Evolutionary conservation across 1,140 invertebrate genomes (phyloP).

Genomic region (Drosophila parvula): DNA sequence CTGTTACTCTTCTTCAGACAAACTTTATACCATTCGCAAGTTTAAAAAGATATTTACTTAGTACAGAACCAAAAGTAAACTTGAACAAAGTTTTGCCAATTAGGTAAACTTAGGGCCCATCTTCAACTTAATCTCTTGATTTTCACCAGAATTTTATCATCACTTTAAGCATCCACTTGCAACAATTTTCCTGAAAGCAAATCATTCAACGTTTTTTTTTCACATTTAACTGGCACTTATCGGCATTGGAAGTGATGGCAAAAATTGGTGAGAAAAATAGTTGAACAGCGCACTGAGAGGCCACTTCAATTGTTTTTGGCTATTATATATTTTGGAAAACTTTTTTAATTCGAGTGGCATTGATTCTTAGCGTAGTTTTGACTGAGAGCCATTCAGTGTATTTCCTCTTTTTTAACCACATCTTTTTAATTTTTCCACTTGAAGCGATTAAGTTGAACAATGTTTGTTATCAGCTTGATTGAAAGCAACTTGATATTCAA

Average conservation of each 20-base stretch:
- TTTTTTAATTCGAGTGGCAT: conserved; percentile 14
- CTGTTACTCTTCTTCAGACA: too few species aligned
- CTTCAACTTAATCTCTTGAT: conserved; percentile 6
- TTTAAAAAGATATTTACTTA: conserved; percentile 6
- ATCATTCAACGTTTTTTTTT: conserved; percentile 10
- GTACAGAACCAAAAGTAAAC: conserved; percentile 5
- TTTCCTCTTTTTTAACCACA: neutral
- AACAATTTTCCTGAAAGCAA: neutral
- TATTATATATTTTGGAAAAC: neutral
- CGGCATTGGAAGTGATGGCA: neutral
- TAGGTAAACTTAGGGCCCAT: conserved; percentile 1
- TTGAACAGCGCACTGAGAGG: neutral
- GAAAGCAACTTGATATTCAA: neutral
- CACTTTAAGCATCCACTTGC: neutral
- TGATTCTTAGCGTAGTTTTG: neutral
- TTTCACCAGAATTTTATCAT: neutral
- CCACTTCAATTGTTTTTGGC: conserved; percentile 2
- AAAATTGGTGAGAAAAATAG: conserved; percentile 1
- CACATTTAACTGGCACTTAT: conserved; percentile 8
- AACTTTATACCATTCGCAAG: neutral
- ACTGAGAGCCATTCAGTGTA: neutral
- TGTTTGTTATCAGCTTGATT: conserved; percentile 14
- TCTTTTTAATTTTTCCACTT: conserved; percentile 5
- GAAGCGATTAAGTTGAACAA: conserved; percentile 9
- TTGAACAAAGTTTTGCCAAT: conserved; percentile 22